Conservation (phyloP, 64 coral and sea anemone species). For the Montipora sp. region DNA sequence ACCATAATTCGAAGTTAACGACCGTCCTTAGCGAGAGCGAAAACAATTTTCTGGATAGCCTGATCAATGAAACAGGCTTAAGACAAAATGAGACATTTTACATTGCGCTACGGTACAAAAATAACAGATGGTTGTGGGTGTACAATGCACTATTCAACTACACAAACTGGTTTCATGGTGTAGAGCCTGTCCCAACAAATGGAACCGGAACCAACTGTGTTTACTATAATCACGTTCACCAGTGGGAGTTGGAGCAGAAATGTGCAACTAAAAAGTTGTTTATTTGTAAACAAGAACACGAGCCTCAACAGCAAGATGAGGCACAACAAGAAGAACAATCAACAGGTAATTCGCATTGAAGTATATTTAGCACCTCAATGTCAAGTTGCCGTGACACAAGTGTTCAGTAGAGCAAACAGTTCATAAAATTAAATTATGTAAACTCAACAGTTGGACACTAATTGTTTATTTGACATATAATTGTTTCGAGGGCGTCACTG, state of each 20-base stretch:
- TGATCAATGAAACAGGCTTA: not conserved
- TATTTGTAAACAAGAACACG: conserved; percentile 3
- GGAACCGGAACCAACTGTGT: not conserved
- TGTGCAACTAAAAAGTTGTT: not conserved
- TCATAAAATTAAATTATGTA: too few species aligned
- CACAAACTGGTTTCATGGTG: conserved; percentile 12
- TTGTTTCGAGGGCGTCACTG: not conserved
- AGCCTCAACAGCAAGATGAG: not conserved
- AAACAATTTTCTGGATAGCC: not conserved
- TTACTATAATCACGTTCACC: conserved; percentile 7
- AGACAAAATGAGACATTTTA: conserved; percentile 8
- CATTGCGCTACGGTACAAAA: not conserved
- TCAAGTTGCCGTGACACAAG: too few species aligned
- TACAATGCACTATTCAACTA: not conserved
- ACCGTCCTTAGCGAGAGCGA: not conserved
- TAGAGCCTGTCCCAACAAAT: not conserved
- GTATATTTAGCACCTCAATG: not conserved
- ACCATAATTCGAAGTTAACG: not conserved
- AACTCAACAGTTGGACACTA: too few species aligned
- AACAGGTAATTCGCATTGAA: not conserved
- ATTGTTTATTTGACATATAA: too few species aligned
- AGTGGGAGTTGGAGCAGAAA: not conserved
- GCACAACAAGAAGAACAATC: not conserved
- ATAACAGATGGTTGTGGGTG: not conserved
- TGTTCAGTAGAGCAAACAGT: too few species aligned